phyloP scores from a whole-genome alignment of 2,888 invertebrate species.

The Aproaerema taeniolella region DNA sequence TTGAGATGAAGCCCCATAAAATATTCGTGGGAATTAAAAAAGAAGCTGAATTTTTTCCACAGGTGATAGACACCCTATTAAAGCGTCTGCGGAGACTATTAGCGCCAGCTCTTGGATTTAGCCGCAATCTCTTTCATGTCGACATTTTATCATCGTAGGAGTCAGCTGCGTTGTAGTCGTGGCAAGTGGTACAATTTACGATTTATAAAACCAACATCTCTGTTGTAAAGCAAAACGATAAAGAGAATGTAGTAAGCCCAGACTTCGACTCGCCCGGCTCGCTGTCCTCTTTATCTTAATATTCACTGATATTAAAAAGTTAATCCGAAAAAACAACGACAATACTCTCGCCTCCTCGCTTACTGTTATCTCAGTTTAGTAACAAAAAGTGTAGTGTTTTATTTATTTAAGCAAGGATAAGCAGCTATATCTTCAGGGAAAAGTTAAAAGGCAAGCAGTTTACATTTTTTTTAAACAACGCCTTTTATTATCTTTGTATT shows the following conservation, averaged over 20 bases:
- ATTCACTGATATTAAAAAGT: conserved; percentile 52
- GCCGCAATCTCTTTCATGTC: conserved; percentile 63
- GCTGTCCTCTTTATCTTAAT: conserved; percentile 42
- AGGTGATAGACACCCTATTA: conserved; percentile 47
- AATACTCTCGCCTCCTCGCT: conserved; percentile 23
- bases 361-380: conserved; percentile 25
- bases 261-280: conserved; percentile 36
- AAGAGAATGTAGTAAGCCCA: conserved; percentile 37
- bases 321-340: conserved; percentile 41
- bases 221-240: conserved; percentile 55
- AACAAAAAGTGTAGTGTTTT: conserved; percentile 10
- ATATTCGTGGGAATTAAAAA: conserved; percentile 25
- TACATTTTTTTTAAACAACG: neutral
- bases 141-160: conserved; percentile 71
- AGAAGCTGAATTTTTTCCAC: conserved; percentile 41
- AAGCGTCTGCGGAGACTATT: conserved; percentile 43
- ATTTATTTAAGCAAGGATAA: conserved; percentile 6
- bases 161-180: conserved; percentile 64
- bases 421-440: neutral
- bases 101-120: conserved; percentile 39
- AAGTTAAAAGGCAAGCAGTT: neutral
- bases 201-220: conserved; percentile 56
- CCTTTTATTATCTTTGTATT: neutral
- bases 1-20: neutral
- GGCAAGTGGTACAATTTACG: conserved; percentile 61